phyloP scores from a whole-genome alignment of 2,888 invertebrate species.

The Drosophila rellima region DNA sequence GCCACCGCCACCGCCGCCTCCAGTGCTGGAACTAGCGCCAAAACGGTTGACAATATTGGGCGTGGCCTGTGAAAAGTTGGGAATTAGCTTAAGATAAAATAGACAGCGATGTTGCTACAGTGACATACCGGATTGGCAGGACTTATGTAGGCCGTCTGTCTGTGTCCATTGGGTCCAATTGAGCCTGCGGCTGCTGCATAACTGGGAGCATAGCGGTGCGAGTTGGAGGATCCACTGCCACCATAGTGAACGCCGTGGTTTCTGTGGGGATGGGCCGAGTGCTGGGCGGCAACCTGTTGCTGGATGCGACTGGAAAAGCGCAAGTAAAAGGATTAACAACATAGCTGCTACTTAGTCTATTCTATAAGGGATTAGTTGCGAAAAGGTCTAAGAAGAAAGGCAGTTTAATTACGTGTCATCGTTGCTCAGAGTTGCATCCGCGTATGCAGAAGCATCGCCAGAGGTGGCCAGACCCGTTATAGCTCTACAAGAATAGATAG shows the following conservation, averaged over 20 bases:
- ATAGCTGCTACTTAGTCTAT: too few species aligned
- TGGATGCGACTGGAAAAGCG: conserved; percentile 70
- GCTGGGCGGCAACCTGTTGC: conserved; percentile 81
- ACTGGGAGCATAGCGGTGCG: conserved; percentile 82
- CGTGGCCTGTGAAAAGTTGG: conserved; percentile 54
- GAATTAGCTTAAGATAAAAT: too few species aligned
- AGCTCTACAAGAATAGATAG: conserved; percentile 70
- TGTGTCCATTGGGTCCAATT: conserved; percentile 87
- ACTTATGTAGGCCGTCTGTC: conserved; percentile 88
- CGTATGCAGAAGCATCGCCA: conserved; percentile 82
- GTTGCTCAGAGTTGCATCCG: conserved; percentile 79
- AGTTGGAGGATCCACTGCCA: conserved; percentile 46
- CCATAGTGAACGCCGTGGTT: conserved; percentile 42
- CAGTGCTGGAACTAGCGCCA: conserved; percentile 48
- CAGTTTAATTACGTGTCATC: conserved; percentile 82
- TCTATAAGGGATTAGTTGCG: conserved; percentile 13
- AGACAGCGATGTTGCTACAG: rapidly evolving
- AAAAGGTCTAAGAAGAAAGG: conserved; percentile 6
- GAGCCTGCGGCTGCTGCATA: conserved; percentile 87
- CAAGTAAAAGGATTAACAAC: neutral
- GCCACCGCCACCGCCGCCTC: conserved; percentile 66
- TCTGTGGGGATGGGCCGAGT: conserved; percentile 59
- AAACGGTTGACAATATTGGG: conserved; percentile 81
- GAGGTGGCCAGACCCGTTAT: conserved; percentile 75
- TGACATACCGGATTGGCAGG: conserved; percentile 88